Evolutionary conservation across 2,888 invertebrate species (phyloP).

Genomic region (Andricus quercusramuli): DNA sequence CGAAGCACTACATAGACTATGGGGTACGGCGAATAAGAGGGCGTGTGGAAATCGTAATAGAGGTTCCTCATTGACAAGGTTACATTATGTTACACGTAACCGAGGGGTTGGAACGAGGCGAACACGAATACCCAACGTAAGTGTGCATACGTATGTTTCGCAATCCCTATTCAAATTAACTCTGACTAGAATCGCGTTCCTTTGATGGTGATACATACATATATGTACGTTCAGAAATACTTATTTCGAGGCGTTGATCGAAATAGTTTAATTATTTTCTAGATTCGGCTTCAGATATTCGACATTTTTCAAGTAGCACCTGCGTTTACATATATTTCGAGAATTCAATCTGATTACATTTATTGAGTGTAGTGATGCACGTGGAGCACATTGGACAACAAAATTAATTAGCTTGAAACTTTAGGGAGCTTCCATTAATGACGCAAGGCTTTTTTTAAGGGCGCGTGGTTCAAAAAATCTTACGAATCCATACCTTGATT

Average conservation of each 20-base stretch:
- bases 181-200: constrained; percentile 51
- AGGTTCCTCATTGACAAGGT: constrained; percentile 35
- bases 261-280: constrained; percentile 15
- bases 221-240: constrained; percentile 8
- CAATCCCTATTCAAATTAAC: constrained; percentile 52
- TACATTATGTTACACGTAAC: constrained; percentile 39
- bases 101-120: constrained; percentile 33
- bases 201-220: constrained; percentile 43
- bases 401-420: too few relatives aligned
- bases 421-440: too few relatives aligned
- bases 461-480: too few relatives aligned
- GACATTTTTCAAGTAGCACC: constrained; percentile 1
- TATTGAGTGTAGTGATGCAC: neutral
- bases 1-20: neutral
- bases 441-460: too few relatives aligned
- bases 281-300: neutral
- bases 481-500: too few relatives aligned
- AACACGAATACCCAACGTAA: constrained; percentile 56
- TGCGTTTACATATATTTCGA: constrained; percentile 18
- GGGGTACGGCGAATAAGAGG: constrained; percentile 13
- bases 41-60: constrained; percentile 36
- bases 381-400: too few relatives aligned
- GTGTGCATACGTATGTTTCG: constrained; percentile 34
- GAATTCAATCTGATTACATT: constrained; percentile 18
- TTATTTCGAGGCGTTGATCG: constrained; percentile 33